Percentiles rank a stretch among this genome's conserved stretches.
Evolutionary conservation across 2,113 vertebrate species (phyloP).

Genomic region (Sinocyclocheilus rhinocerous): DNA sequence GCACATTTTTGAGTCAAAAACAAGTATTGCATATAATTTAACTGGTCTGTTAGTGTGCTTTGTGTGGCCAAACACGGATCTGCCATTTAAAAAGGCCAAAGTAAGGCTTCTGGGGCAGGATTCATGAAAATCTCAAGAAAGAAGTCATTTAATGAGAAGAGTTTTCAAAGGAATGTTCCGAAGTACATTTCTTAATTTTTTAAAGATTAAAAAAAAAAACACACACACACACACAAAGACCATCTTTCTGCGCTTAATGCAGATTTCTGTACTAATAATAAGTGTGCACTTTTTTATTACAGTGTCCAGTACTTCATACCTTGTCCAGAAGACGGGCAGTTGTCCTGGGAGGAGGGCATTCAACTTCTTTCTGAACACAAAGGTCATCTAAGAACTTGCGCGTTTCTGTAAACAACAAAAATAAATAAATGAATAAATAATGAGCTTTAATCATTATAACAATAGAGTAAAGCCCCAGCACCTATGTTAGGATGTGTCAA

Average conservation of each 20-base stretch:
- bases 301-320: slow-evolving; percentile 66
- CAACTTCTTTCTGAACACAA: slow-evolving; percentile 85
- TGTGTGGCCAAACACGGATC: neutral
- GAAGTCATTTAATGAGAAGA: no score
- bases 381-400: slow-evolving; percentile 91
- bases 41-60: neutral
- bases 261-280: neutral
- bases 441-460: neutral
- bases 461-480: neutral
- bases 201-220: no score
- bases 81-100: neutral
- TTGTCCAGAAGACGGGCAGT: slow-evolving; percentile 96
- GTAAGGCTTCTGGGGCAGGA: neutral
- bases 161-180: no score
- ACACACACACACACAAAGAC: no score
- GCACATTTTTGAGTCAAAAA: neutral
- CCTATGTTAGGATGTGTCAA: neutral
- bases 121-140: neutral
- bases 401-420: slow-evolving; percentile 77
- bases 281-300: neutral
- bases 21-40: neutral
- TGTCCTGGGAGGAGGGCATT: slow-evolving; percentile 91
- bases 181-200: no score
- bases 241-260: neutral
- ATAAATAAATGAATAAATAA: neutral